A percentile compares a stretch with the other conserved stretches of the same genome.
Conservation (phyloP, 2,113 vertebrate genomes). For the Emydura subglobosa region DNA sequence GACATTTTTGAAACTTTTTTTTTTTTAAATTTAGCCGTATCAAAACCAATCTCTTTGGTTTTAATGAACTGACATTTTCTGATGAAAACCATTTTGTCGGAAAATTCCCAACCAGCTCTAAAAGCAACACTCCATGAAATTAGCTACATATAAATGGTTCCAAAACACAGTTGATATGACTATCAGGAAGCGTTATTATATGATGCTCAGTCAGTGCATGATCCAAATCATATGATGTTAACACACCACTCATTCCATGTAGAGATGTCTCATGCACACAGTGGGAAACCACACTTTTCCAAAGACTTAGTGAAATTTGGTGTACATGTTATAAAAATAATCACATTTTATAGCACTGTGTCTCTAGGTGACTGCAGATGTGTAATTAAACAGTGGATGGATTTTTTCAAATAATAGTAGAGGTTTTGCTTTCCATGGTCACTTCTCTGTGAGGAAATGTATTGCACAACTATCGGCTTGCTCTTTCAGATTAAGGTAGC, state of each 20-base stretch:
- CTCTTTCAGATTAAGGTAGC: not conserved
- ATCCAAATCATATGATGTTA: not conserved
- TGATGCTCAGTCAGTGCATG: not conserved
- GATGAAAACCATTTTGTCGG: no score
- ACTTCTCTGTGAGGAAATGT: not conserved
- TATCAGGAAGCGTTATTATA: not conserved
- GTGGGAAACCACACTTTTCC: not conserved
- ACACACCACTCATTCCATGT: not conserved
- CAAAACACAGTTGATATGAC: not conserved
- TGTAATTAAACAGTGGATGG: conserved; percentile 9
- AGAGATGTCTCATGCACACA: not conserved
- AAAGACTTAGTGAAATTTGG: not conserved
- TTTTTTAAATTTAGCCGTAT: no score
- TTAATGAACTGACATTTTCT: no score
- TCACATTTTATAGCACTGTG: not conserved
- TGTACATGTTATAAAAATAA: not conserved
- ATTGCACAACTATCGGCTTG: not conserved
- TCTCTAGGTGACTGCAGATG: not conserved
- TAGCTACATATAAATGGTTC: not conserved
- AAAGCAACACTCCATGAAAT: not conserved
- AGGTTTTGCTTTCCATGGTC: not conserved
- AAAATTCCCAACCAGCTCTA: no score
- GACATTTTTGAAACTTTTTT: no score
- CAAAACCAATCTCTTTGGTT: no score
- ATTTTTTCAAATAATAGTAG: conserved; percentile 1